A percentile compares a stretch with the other conserved stretches of the same genome.
These are phyloP conservation scores for Corythornis vintsioides DNA, from an alignment of 2,113 vertebrate genomes.

Conservation along the genomic window DNA sequence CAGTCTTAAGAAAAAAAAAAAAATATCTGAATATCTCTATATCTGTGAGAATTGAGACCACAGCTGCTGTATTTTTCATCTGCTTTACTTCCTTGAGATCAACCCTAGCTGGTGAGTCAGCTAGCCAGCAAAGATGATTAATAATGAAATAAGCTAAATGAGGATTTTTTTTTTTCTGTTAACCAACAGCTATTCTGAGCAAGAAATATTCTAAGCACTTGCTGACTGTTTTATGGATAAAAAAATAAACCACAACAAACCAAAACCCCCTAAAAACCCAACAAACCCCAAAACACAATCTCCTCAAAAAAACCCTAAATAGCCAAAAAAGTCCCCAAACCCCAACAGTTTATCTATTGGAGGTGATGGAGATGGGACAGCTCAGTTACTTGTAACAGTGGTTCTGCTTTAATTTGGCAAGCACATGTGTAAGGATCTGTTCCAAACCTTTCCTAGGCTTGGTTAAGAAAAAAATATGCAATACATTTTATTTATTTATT, in stretches of 20 bases:
- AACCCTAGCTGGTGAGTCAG: neutral
- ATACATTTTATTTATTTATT: neutral
- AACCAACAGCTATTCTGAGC: neutral
- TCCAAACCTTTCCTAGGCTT: neutral
- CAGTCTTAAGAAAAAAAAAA: neutral
- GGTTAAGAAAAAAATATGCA: neutral
- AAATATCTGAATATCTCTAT: neutral
- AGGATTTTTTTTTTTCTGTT: neutral
- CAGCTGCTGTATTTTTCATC: neutral
- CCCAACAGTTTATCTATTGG: neutral
- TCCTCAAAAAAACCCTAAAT: neutral
- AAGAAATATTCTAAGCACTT: neutral
- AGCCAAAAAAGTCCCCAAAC: neutral
- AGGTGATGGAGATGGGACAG: neutral
- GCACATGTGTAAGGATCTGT: accelerated
- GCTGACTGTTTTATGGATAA: neutral
- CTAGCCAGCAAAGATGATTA: neutral
- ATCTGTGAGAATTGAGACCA: neutral
- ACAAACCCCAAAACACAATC: neutral
- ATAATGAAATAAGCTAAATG: neutral
- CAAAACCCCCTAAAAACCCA: too few relatives aligned
- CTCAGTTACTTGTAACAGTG: neutral
- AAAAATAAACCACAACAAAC: neutral
- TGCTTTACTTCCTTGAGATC: neutral
- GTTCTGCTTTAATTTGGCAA: neutral